Base-by-base conservation (phyloP, 2,797 vertebrate species). In the Acrocephalus scirpaceus region DNA sequence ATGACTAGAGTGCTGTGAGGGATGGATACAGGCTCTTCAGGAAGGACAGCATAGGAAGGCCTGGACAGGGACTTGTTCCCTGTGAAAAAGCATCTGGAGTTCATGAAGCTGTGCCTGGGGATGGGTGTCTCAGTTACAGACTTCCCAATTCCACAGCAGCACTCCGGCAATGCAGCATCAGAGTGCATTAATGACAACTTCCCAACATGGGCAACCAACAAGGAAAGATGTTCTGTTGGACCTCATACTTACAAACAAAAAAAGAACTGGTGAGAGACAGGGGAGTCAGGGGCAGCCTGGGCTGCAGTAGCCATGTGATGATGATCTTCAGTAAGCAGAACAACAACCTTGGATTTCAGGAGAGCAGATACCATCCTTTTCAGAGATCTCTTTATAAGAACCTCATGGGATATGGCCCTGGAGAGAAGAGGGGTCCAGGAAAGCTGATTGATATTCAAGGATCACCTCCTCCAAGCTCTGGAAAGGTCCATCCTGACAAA, bases 201-300 rank as follows among this genome's bases (percentile, higher is more conserved):
- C 44, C 56, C 38, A 53, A 10, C 19, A 16, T 9, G 16, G 58
- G 38, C 20, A 86, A 84, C 23, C 23, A 60, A 32, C 10, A 72
- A 34, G 45, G 25, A 78, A 85, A 25, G 17, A 18, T 36, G 13
- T 10, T 82, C 34, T 2, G 2, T 57, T 66, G 47, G 42, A 77
- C n/a, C 36, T 76, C 0, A 0, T 44, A 27, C 32, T 71, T 42
- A 20, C 3, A 69, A 57, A 74, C 15, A 86, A 53, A 1, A 1
- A 5, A 80, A 51, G 20, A 84, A 57, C 36, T 48, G 15, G 2
- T 9, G 48, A 81, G 38, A 47, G 13, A 13, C 1, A 1, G 32
- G 16, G 40, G 76, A 76, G 30, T 20, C 18, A 51, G n/a, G 69
- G 21, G 40, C 61, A 77, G 56, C 47, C 23, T 40, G 79, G 25